Conservation (phyloP, 2,888 invertebrate species). For the Dendrolimus houi region DNA sequence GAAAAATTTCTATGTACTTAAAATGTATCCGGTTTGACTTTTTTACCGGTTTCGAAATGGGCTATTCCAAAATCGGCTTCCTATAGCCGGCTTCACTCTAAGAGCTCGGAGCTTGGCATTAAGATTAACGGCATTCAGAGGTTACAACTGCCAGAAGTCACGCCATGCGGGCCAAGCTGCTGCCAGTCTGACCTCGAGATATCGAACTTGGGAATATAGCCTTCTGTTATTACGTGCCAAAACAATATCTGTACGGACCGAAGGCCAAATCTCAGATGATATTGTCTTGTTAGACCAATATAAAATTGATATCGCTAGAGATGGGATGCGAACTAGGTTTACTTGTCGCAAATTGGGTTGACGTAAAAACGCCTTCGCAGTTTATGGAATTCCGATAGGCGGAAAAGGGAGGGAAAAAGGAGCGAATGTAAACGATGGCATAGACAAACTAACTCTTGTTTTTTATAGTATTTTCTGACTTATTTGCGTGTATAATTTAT, state of each 20-base stretch:
- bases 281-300: not conserved
- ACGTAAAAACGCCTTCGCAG: slow-evolving; percentile 7
- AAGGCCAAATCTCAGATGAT: not conserved
- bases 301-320: not conserved
- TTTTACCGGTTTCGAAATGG: too few species aligned
- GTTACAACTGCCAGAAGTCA: too few species aligned
- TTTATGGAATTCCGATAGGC: slow-evolving; percentile 14
- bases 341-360: slow-evolving; percentile 5
- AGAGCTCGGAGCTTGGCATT: too few species aligned
- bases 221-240: too few species aligned
- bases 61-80: too few species aligned
- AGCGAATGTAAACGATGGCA: slow-evolving; percentile 11
- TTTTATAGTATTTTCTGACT: not conserved
- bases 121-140: too few species aligned
- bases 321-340: not conserved
- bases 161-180: too few species aligned
- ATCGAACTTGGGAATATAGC: too few species aligned
- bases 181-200: too few species aligned
- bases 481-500: not conserved
- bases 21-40: too few species aligned
- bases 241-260: not conserved
- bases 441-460: slow-evolving; percentile 11
- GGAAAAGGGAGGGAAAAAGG: not conserved
- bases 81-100: too few species aligned
- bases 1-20: too few species aligned